Base-by-base conservation (phyloP, 2,113 vertebrate species). In the Tachysurus vachellii region DNA sequence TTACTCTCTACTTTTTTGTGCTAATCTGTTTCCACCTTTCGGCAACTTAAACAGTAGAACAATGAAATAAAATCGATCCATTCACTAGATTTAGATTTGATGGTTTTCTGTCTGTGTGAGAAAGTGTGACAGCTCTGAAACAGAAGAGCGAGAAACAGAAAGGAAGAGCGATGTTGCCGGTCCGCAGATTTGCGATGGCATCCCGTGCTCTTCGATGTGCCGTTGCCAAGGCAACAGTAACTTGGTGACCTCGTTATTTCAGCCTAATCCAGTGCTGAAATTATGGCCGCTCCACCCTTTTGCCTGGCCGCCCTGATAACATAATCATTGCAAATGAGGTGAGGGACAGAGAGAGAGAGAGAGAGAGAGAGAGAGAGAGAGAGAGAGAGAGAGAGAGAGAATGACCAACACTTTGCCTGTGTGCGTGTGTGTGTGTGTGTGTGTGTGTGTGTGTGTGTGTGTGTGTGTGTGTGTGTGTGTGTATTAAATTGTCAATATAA, bases 221-320 rank as follows among this genome's bases (percentile, higher is more conserved):
- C 86, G 97, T 99, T 97, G 94, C 97, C 96, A 98, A 98, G 96
- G 97, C 96, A 99, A 99, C 98, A 96, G 96, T 96, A 98, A 98
- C 97, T 99, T 98, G 96, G 97, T 99, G 98, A 98, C 97, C 98
- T 99, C 97, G 97, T 99, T 99, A 99, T 99, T 99, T 98, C 97
- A 98, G 96, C 97, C 97, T 98, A 99, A 99, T 99, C 98, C 97
- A 96, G 96, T 93, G 95, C 97, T 98, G 97, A 98, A 99, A 99
- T 99, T 98, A 98, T 97, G 96, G 96, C 96, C 96, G 97, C 97
- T 97, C 97, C 98, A 97, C 98, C 98, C 97, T 98, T 98, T 99
- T 98, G 97, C 97, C 97, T 99, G 98, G 97, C 96, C 97, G 95
- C 95, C 95, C 97, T 96, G 98, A 99, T 99, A 98, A 98, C 97